Conservation (phyloP, 2,797 vertebrate species). For the Hafferia zeledoni region DNA sequence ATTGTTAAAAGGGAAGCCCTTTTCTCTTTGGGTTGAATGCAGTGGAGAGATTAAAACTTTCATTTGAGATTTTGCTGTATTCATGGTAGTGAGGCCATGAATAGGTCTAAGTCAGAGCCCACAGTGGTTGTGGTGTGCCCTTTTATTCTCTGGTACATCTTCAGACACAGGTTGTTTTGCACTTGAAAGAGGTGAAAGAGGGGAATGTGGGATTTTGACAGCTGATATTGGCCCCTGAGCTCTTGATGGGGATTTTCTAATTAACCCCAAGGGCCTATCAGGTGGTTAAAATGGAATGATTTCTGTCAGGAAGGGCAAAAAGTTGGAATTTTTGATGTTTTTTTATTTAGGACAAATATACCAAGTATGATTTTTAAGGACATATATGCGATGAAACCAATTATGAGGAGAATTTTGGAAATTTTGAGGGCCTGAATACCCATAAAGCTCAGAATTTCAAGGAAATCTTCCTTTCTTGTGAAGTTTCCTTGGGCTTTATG, state of each 20-base stretch:
- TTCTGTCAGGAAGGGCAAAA: conserved; percentile 77
- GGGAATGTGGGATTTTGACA: conserved; percentile 83
- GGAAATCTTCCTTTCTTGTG: neutral
- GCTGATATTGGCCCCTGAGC: conserved; percentile 82
- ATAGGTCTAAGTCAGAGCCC: conserved; percentile 79
- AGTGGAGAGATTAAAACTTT: conserved; percentile 87
- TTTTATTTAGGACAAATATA: conserved; percentile 9
- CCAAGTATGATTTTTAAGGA: neutral
- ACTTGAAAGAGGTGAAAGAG: conserved; percentile 82
- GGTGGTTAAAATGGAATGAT: conserved; percentile 76
- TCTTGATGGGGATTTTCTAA: conserved; percentile 86
- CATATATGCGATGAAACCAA: neutral
- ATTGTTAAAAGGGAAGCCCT: conserved; percentile 86
- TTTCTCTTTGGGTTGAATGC: conserved; percentile 84
- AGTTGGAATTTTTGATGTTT: conserved; percentile 54
- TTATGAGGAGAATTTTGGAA: neutral
- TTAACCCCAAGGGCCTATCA: conserved; percentile 81
- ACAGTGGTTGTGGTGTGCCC: conserved; percentile 75
- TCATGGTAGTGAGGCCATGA: conserved; percentile 82
- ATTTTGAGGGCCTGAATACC: neutral
- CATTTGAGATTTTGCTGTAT: conserved; percentile 87
- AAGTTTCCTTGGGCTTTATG: neutral
- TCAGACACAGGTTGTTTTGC: conserved; percentile 84
- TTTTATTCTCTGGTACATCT: conserved; percentile 82
- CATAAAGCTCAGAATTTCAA: neutral